A percentile compares a stretch with the other conserved stretches of the same genome.
phyloP scores from a whole-genome alignment of 2,888 invertebrate species.

The Tricholauxania praeusta region DNA sequence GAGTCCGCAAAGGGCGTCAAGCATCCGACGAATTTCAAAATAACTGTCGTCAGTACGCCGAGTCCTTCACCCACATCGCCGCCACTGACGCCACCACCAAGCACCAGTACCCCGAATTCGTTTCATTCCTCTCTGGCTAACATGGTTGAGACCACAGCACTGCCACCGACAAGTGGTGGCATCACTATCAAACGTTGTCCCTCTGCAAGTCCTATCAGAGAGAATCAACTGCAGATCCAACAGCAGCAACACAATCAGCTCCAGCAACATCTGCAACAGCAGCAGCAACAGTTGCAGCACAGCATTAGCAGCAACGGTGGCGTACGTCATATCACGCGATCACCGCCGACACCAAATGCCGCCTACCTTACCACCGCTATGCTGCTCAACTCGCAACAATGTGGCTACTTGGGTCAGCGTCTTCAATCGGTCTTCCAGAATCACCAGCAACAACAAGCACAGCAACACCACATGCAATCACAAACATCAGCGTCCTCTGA shows the following conservation, averaged over 20 bases:
- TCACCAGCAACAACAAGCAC: constrained; percentile 57
- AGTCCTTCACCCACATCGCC: constrained; percentile 61
- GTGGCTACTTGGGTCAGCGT: constrained; percentile 66
- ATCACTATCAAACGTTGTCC: constrained; percentile 62
- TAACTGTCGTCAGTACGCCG: constrained; percentile 64
- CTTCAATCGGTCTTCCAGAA: constrained; percentile 65
- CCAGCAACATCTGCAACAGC: constrained; percentile 51
- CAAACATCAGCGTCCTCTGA: constrained; percentile 63
- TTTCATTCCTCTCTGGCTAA: constrained; percentile 23
- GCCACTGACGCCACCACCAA: constrained; percentile 54
- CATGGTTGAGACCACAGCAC: constrained; percentile 63
- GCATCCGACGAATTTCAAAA: constrained; percentile 62
- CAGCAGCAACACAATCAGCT: constrained; percentile 51
- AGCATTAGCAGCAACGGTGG: constrained; percentile 43
- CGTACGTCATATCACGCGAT: constrained; percentile 45
- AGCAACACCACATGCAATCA: constrained; percentile 55
- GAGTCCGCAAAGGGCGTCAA: constrained; percentile 53
- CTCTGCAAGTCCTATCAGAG: constrained; percentile 51
- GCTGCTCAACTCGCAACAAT: constrained; percentile 67
- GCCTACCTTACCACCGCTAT: constrained; percentile 67
- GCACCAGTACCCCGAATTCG: not conserved
- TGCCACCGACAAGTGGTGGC: constrained; percentile 55
- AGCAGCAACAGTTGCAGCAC: constrained; percentile 49
- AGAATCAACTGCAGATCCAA: constrained; percentile 52
- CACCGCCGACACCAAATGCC: constrained; percentile 54